phyloP scores from a whole-genome alignment of 2,888 invertebrate genomes.

The Actias luna region DNA sequence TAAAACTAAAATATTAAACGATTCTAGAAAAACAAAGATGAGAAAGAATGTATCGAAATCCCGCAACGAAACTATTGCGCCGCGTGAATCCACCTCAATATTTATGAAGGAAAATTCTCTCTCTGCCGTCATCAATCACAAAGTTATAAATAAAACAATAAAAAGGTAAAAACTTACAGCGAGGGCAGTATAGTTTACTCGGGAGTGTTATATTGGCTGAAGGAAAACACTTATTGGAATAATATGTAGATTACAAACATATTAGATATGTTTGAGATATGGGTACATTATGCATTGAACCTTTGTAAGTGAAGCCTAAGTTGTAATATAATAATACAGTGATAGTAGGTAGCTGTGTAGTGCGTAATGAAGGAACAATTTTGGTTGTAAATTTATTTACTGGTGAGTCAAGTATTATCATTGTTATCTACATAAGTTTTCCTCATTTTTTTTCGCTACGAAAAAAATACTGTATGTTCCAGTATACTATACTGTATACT shows the following conservation, averaged over 20 bases:
- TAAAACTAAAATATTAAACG: neutral
- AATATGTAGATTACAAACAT: constrained; percentile 79
- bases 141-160: constrained; percentile 83
- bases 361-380: neutral
- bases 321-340: too few relatives aligned
- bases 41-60: constrained; percentile 22
- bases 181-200: constrained; percentile 68
- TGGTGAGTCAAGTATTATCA: neutral
- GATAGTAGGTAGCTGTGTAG: too few relatives aligned
- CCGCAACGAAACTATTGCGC: constrained; percentile 58
- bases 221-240: constrained; percentile 79
- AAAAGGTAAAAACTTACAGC: constrained; percentile 76
- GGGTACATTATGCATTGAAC: constrained; percentile 66
- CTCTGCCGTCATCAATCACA: constrained; percentile 79
- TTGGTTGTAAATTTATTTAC: too few relatives aligned
- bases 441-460: too few relatives aligned
- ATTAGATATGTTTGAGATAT: constrained; percentile 66
- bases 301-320: too few relatives aligned
- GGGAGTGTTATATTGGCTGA: constrained; percentile 66
- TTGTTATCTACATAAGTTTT: neutral
- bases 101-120: constrained; percentile 76
- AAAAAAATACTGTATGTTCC: too few relatives aligned
- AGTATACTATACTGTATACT: too few relatives aligned
- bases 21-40: neutral
- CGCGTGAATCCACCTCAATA: constrained; percentile 73